Evolutionary conservation across 2,888 invertebrate species (phyloP), one percentile per base, ranked within the genome.

Genomic region (Mamestra brassicae): DNA sequence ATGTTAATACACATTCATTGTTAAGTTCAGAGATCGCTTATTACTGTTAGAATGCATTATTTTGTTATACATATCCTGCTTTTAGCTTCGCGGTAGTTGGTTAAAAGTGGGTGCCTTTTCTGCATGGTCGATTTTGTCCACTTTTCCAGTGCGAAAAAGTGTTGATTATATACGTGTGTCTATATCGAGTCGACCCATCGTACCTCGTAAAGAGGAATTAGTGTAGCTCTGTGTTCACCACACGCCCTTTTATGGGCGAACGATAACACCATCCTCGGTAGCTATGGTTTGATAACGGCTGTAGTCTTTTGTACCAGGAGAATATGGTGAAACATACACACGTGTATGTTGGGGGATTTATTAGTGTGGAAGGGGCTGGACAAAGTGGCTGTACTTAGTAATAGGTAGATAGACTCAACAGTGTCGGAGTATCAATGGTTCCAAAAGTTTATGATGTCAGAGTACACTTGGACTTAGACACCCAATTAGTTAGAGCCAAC

Each of bases 161-260:
- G 71, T 65, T 79, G 73, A 78, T 72, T 78, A 78, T 47, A 47
- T 80, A 80, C 77, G 81, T 71, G 63, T 82, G 78, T 80, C 65
- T 85, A 81, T 88, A 87, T 87, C 85, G 79, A 85, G 76, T 80
- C 80, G 80, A 80, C 88, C 89, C 83, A 90, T 90, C 90, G 85
- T 85, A 79, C 87, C 84, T 91, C 91, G 90, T 92, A 92, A 92
- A 92, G 87, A 89, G 89, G 90, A 90, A 90, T 92, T 92, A 91
- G 88, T 87, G 85, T 81, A 80, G 89, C 84, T 86, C 81, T 81
- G 86, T 85, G 73, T 81, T 83, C 87, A 80, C 86, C 84, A 52
- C 80, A 82, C 82, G 85, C 85, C 88, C 87, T 89, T 90, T 90
- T 89, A 90, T 89, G 83, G 87, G 78, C 74, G 79, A 78, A 84